Percentiles rank a stretch among this genome's conserved stretches.
These are phyloP conservation scores for Otolemur crassicaudatus DNA, from an alignment of 2,797 vertebrate genomes.

Conservation along the genomic window DNA sequence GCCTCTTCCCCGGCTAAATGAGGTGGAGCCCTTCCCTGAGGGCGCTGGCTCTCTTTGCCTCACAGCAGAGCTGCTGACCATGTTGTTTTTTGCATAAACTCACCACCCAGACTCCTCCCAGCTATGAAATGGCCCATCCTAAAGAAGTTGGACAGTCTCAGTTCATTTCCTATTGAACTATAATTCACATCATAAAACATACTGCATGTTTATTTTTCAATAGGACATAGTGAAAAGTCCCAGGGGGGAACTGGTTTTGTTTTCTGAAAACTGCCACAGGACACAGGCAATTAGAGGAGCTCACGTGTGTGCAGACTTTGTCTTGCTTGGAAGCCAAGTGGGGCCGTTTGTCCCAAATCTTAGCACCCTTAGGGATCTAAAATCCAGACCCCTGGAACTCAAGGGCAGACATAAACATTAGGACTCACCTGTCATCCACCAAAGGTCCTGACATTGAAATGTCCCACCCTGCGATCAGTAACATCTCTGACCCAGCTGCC, in stretches of 20 bases:
- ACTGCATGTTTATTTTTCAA: conserved; percentile 83
- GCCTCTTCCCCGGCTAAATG: background rate
- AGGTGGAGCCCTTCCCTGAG: background rate
- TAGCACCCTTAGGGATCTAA: conserved; percentile 50
- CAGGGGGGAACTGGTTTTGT: conserved; percentile 78
- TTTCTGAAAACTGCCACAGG: conserved; percentile 82
- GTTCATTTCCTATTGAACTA: conserved; percentile 88
- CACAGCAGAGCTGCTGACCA: conserved; percentile 6
- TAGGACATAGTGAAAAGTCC: conserved; percentile 78
- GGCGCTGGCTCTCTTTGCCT: background rate
- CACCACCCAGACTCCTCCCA: conserved; percentile 65
- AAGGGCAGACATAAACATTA: background rate
- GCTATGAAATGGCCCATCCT: conserved; percentile 78
- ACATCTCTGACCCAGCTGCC: background rate
- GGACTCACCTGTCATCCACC: background rate
- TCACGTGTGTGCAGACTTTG: conserved; percentile 50
- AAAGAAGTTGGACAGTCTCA: conserved; percentile 84
- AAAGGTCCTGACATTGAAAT: conserved; percentile 14
- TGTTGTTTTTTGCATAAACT: conserved; percentile 26
- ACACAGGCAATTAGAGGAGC: conserved; percentile 57
- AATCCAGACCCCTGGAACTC: conserved; percentile 39
- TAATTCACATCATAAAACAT: conserved; percentile 88
- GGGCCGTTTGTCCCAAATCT: conserved; percentile 26
- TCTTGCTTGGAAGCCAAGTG: conserved; percentile 71
- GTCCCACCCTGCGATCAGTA: background rate